Evolutionary conservation across 2,113 vertebrate species (phyloP).

Genomic region (Oxygymnocypris stewartii): DNA sequence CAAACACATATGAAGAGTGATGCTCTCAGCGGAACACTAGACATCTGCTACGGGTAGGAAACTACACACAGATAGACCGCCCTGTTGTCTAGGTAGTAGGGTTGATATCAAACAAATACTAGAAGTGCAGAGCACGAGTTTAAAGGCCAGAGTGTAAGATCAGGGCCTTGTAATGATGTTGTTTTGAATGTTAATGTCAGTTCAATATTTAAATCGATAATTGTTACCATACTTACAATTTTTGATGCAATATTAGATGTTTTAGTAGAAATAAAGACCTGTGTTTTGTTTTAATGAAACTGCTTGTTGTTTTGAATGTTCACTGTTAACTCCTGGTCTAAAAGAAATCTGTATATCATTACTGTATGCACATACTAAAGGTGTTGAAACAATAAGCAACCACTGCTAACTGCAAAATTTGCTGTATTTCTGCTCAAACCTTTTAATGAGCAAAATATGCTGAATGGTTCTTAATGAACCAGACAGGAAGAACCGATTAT

Average conservation of each 20-base stretch:
- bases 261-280: background rate
- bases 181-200: background rate
- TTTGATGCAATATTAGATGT: background rate
- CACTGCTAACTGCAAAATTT: background rate
- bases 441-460: conserved; percentile 16
- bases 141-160: conserved; percentile 29
- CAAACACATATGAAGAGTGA: conserved; percentile 31
- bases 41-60: conserved; percentile 46
- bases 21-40: conserved; percentile 5
- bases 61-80: conserved; percentile 20
- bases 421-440: background rate
- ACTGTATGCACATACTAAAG: background rate
- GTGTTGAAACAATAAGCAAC: background rate
- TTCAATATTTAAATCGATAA: background rate
- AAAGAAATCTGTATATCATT: background rate
- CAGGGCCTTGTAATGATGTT: background rate
- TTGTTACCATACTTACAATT: background rate
- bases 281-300: background rate
- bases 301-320: background rate
- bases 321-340: background rate
- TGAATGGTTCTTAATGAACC: background rate
- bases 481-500: conserved; percentile 6
- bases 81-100: conserved; percentile 24
- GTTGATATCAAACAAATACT: conserved; percentile 43
- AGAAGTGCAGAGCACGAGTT: background rate